Evolutionary conservation across 2,797 vertebrate genomes (phyloP).

Genomic region (Crax fasciolata): DNA sequence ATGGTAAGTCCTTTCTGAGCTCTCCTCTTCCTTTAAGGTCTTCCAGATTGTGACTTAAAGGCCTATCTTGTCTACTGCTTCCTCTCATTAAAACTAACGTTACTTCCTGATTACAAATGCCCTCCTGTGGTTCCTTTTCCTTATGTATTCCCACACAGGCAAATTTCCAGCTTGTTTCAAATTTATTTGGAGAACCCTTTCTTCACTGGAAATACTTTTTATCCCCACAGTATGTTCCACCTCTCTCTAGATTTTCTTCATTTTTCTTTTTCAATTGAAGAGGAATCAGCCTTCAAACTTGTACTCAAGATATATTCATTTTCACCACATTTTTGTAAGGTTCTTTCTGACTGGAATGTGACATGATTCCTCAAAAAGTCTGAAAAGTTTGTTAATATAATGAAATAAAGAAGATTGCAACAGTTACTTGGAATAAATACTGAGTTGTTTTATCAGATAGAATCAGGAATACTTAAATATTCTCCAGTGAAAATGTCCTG

Average conservation of each 20-base stretch:
- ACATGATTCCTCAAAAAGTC: not conserved
- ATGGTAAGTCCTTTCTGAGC: not conserved
- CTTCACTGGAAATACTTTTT: constrained; percentile 7
- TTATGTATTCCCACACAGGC: not conserved
- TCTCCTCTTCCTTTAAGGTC: constrained; percentile 19
- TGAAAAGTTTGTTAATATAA: not conserved
- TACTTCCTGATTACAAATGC: constrained; percentile 56
- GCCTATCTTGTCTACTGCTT: constrained; percentile 51
- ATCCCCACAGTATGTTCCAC: not conserved
- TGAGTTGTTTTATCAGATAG: not conserved
- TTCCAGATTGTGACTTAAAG: constrained; percentile 50
- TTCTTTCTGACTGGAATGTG: not conserved
- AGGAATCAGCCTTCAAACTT: not conserved
- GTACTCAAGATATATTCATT: not conserved
- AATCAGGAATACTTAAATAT: not conserved
- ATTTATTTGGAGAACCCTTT: constrained; percentile 29
- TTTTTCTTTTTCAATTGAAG: not conserved
- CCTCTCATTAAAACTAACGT: constrained; percentile 39
- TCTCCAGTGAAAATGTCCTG: not conserved
- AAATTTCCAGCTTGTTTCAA: constrained; percentile 31
- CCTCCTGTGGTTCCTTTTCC: constrained; percentile 35
- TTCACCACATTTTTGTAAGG: not conserved
- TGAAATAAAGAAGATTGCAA: not conserved
- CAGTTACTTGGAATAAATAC: not conserved
- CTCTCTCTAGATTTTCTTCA: rapidly evolving